These are phyloP conservation scores for Macrosteles quadrilineatus DNA, from an alignment of 1,140 invertebrate genomes.

Conservation along the genomic window DNA sequence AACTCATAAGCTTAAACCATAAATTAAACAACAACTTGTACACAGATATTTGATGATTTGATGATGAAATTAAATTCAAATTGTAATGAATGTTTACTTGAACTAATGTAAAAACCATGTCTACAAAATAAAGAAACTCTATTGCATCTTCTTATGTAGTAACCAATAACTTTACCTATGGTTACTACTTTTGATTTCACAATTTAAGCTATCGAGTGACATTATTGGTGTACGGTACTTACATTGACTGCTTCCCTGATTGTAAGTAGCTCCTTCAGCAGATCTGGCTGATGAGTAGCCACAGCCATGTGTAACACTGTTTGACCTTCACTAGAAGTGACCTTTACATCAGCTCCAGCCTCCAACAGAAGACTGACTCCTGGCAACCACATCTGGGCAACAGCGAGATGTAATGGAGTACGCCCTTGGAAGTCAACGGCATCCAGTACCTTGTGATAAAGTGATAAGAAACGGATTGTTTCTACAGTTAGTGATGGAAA, in stretches of 20 bases:
- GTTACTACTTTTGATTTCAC: conserved; percentile 58
- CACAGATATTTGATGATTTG: too few species aligned
- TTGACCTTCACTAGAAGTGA: conserved; percentile 61
- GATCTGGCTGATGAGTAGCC: conserved; percentile 58
- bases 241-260: conserved; percentile 55
- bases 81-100: too few species aligned
- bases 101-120: too few species aligned
- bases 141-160: too few species aligned
- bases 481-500: too few species aligned
- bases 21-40: too few species aligned
- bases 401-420: conserved; percentile 78
- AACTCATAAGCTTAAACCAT: too few species aligned
- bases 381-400: conserved; percentile 59
- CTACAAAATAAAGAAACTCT: too few species aligned
- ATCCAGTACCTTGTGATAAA: conserved; percentile 48
- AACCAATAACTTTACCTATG: conserved; percentile 41
- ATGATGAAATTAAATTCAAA: too few species aligned
- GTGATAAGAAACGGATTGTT: too few species aligned
- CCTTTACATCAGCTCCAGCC: conserved; percentile 66
- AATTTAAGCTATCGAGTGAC: too few species aligned
- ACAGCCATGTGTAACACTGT: conserved; percentile 60
- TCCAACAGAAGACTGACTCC: conserved; percentile 65
- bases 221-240: too few species aligned
- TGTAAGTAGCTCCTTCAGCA: conserved; percentile 61
- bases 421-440: conserved; percentile 65